Evolutionary conservation across 2,113 vertebrate genomes (phyloP), one percentile per base, ranked within the genome.

Genomic region (Ceyx cyanopectus): DNA sequence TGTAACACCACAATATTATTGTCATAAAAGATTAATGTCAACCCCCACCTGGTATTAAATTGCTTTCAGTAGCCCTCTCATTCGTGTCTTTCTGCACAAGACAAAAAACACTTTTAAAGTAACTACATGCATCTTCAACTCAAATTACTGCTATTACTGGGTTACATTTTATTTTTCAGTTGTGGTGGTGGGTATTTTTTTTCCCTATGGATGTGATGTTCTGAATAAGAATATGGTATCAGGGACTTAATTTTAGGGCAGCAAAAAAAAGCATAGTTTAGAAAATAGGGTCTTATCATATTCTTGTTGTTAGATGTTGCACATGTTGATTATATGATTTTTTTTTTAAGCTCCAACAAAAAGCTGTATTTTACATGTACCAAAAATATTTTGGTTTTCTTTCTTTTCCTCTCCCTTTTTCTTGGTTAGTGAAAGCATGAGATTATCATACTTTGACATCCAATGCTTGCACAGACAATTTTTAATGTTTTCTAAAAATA

Each of bases 21-120:
- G 92, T 96, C 96, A 96, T 96, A 86, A 94, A 96, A 96, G 94
- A 96, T 94, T 95, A 96, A 96, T 96, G 95, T 92, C 90, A 96
- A 75, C 92, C 91, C 91, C 95, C 82, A 95, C 96, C 92, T 96
- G 89, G 78, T 89, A 95, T 61, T 96, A 95, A 92, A 96, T 93
- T 95, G 91, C 85, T 85, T 93, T 87, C 3, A 20, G 91, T 94
- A 75, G 87, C 87, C 75, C 58, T 84, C 63, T 67, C 70, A 18
- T 85, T 92, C 43, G 7, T 40, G 43, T 91, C 81, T 56, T 90
- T 74, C 87, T 62, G 85, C 75, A 69, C 51, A 26, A 96, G 92
- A 92, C 78, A 93, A 92, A 95, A n/a, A 91, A 17, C 70, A 89
- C 75, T 94, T 93, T 80, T 63, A 85, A 85, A 79, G 84, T 82